A percentile compares a stretch with the other conserved stretches of the same genome.
phyloP scores from a whole-genome alignment of 1,140 invertebrate species.

The Paraescarpia echinospica region DNA sequence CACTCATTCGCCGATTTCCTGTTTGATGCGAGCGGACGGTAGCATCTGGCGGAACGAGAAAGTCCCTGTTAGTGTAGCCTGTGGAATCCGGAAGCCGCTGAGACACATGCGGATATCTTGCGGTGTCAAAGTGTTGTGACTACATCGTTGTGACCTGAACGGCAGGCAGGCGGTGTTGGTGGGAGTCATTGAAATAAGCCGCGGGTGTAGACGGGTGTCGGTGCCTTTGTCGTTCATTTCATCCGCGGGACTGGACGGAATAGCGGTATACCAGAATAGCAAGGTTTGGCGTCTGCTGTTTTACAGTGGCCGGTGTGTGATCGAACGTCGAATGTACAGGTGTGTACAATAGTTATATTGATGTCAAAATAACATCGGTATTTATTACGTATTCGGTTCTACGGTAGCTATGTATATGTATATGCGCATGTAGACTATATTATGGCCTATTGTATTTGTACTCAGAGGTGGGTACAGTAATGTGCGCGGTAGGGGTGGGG shows the following conservation, averaged over 20 bases:
- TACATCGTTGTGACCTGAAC: neutral
- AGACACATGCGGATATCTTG: neutral
- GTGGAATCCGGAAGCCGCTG: neutral
- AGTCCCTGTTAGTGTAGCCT: neutral
- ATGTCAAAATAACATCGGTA: neutral
- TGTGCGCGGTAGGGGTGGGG: neutral
- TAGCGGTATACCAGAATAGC: too few species aligned
- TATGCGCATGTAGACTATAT: neutral
- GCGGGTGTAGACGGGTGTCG: neutral
- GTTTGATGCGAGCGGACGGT: neutral
- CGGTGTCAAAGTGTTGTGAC: neutral
- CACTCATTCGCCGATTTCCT: neutral
- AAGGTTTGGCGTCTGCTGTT: neutral
- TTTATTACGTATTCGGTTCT: neutral
- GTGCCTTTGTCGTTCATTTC: neutral
- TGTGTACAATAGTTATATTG: neutral
- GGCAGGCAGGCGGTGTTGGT: neutral
- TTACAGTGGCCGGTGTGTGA: neutral
- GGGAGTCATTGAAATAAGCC: neutral
- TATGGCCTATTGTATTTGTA: neutral
- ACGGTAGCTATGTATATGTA: neutral
- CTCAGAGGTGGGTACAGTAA: neutral
- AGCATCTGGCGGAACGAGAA: neutral
- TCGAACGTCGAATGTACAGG: neutral
- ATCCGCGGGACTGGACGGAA: neutral